These are phyloP conservation scores for Holothuria scabra DNA, from an alignment of 53 echinoderm and acorn worm species.

Conservation along the genomic window DNA sequence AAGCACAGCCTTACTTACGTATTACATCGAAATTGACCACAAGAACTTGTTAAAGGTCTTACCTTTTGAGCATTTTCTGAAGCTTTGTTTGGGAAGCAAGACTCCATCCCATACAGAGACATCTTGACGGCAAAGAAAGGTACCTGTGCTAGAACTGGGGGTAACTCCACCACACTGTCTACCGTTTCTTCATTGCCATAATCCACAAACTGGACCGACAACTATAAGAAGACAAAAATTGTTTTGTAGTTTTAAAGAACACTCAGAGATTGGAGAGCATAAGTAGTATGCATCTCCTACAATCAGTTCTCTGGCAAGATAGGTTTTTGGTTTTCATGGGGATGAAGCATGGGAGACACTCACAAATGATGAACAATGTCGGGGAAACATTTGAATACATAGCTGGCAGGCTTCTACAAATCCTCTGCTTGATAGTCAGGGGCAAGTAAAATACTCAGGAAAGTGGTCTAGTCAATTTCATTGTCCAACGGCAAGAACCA, in stretches of 20 bases:
- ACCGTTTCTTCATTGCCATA: slow-evolving; percentile 70
- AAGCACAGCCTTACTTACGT: background rate
- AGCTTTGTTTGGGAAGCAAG: slow-evolving; percentile 43
- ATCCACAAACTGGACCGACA: slow-evolving; percentile 62
- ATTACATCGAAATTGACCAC: background rate
- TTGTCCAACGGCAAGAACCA: too few relatives aligned
- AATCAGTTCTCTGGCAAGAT: too few relatives aligned
- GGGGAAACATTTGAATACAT: too few relatives aligned
- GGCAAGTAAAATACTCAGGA: too few relatives aligned
- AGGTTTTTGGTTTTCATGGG: too few relatives aligned
- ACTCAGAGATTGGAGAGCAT: too few relatives aligned
- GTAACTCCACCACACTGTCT: slow-evolving; percentile 58
- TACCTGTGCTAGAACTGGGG: slow-evolving; percentile 47
- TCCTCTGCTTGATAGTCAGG: too few relatives aligned
- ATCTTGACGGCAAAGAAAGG: slow-evolving; percentile 56
- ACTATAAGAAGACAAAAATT: slow-evolving; percentile 21
- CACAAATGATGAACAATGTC: too few relatives aligned
- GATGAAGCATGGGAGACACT: too few relatives aligned
- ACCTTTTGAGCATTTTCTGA: slow-evolving; percentile 60
- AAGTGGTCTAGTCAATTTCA: too few relatives aligned
- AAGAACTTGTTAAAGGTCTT: background rate
- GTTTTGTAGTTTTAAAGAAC: background rate
- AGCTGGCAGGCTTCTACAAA: too few relatives aligned
- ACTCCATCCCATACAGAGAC: slow-evolving; percentile 56
- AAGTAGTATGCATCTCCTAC: too few relatives aligned